Evolutionary conservation across 2,888 invertebrate genomes (phyloP), one percentile per base, ranked within the genome.

Genomic region (Craniophora ligustri): DNA sequence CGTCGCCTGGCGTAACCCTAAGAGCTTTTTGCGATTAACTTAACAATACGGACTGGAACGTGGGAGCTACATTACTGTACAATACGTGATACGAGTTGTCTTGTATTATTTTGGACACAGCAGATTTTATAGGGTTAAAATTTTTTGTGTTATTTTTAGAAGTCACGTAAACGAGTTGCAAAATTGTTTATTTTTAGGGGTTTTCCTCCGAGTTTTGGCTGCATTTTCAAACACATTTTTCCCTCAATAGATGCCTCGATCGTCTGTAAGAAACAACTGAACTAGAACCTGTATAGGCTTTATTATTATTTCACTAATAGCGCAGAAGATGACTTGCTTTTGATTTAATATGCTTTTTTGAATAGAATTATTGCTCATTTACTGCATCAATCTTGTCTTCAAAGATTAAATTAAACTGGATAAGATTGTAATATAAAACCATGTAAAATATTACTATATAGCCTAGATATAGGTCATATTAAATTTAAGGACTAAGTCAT

Each of bases 21-120:
- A 69, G 62, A 73, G 71, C 67, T 60, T 71, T 73, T 60, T 62
- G 71, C 53, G 66, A 69, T 71, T 61, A 56, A 66, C 39, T 62
- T 57, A 46, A 40, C 54, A 59, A 60, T 57, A 72, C 47, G 47
- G 15, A 39, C 35, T 46, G 23, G 18, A 14, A 51, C 50, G 51
- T 41, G 48, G 15, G 47, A 47, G 46, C 35, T 51, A 48, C 65
- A 50, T 56, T 55, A 57, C 53, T 36, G 40, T 34, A 51, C 45
- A 35, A 49, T 72, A 57, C 60, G 69, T 56, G 60, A 60, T 59
- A 51, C 32, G 18, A 11, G 46, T 21, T 45, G 15, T 53, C 35
- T 51, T 34, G 34, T 39, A 18, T 28, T 6, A 39, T 42, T 49
- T 45, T 60, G 18, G 41, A 32, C 42, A 40, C 21, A 32, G 21